These are phyloP conservation scores for Silurus aristotelis DNA, from an alignment of 2,797 vertebrate species.

Conservation along the genomic window DNA sequence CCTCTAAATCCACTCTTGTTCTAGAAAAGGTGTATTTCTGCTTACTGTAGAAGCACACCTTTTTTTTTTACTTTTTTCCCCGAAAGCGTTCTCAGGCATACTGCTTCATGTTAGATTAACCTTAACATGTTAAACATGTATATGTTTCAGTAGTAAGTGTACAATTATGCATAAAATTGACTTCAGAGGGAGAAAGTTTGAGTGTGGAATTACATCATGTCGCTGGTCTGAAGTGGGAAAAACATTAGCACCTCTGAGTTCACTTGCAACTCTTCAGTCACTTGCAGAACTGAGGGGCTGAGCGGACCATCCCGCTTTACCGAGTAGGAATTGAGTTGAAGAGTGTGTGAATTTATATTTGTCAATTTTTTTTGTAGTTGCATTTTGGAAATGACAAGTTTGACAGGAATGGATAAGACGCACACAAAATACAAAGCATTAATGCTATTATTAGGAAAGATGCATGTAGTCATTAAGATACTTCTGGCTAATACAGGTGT, in stretches of 20 bases:
- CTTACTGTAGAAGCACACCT: slow-evolving; percentile 10
- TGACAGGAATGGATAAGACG: not conserved
- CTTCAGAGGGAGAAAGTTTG: not conserved
- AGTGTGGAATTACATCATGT: not conserved
- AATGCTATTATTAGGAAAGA: not conserved
- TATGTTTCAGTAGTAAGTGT: not conserved
- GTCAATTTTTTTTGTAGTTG: not conserved
- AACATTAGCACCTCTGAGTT: not conserved
- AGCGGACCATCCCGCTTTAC: not conserved
- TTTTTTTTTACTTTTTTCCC: not conserved
- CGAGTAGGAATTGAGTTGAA: not conserved
- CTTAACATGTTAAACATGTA: not conserved
- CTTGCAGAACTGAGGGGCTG: too few relatives aligned
- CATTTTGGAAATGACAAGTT: not conserved
- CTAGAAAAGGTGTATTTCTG: not conserved
- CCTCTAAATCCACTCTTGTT: not conserved
- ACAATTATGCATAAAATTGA: not conserved
- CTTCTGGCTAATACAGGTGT: not conserved
- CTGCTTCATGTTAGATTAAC: not conserved
- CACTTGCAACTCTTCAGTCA: too few relatives aligned
- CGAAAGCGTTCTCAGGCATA: not conserved
- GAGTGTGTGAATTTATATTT: not conserved
- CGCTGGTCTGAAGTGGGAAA: too few relatives aligned
- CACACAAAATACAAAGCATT: not conserved
- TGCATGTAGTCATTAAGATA: not conserved